These are phyloP conservation scores for Aphis craccivora DNA, from an alignment of 1,140 invertebrate genomes.

Conservation along the genomic window DNA sequence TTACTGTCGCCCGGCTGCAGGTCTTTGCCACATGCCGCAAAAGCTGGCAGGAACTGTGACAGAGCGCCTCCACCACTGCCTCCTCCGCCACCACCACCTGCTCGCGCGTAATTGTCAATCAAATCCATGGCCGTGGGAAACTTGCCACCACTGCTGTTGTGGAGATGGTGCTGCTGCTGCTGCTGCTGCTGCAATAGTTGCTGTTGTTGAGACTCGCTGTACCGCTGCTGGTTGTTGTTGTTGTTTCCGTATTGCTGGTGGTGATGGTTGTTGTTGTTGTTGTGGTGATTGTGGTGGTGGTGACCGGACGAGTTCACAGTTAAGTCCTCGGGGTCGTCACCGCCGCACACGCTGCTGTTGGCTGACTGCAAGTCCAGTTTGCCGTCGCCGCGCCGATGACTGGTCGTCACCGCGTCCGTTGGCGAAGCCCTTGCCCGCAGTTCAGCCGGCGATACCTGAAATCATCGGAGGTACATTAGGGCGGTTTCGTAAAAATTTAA, in stretches of 20 bases:
- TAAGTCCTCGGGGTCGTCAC: conserved; percentile 82
- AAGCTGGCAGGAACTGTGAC: conserved; percentile 34
- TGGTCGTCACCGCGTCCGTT: conserved; percentile 73
- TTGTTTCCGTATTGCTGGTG: neutral
- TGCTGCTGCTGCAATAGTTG: neutral
- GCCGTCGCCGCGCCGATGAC: conserved; percentile 67
- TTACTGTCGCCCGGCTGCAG: conserved; percentile 11
- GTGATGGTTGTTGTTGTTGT: neutral
- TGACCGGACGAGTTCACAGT: conserved; percentile 66
- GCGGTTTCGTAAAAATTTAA: too few relatives aligned
- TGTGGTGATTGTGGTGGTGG: neutral
- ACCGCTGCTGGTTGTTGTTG: neutral
- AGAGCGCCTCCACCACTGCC: neutral
- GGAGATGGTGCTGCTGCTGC: neutral
- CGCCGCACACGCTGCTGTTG: conserved; percentile 75
- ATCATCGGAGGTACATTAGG: neutral
- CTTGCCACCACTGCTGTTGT: neutral
- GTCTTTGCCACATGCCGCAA: conserved; percentile 14
- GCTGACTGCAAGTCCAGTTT: conserved; percentile 74
- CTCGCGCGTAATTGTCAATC: conserved; percentile 42
- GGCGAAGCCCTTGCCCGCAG: conserved; percentile 81
- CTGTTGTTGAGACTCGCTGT: neutral
- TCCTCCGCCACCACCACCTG: neutral
- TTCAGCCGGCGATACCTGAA: conserved; percentile 74
- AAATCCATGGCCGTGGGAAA: conserved; percentile 7